Evolutionary conservation across 2,888 invertebrate species (phyloP).

Genomic region (Pseudanteris insignis): DNA sequence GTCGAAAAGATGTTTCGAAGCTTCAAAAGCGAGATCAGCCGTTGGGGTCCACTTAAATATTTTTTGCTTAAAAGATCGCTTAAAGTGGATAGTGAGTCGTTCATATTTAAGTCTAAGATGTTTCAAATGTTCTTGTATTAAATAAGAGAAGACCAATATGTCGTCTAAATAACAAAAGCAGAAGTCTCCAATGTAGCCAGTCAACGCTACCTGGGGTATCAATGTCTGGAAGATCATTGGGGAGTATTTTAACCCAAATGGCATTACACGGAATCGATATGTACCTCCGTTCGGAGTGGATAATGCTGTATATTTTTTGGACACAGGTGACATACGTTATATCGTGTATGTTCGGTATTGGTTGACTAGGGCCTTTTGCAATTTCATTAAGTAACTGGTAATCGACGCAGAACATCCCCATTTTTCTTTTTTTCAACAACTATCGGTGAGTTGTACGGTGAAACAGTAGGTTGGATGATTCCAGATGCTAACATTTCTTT

Average conservation of each 20-base stretch:
- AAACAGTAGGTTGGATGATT: no score
- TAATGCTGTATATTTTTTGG: no score
- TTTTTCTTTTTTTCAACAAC: no score
- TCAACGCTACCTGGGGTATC: slow-evolving; percentile 43
- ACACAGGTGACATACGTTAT: no score
- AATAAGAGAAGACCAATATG: slow-evolving; percentile 45
- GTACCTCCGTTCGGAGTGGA: no score
- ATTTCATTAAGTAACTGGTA: no score
- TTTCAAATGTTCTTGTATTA: slow-evolving; percentile 32
- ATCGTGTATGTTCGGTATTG: no score
- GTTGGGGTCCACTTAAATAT: slow-evolving; percentile 11
- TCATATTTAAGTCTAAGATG: slow-evolving; percentile 22
- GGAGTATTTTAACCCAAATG: slow-evolving; percentile 2
- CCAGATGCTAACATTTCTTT: no score
- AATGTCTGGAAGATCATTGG: slow-evolving; percentile 8
- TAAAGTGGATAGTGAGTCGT: not conserved
- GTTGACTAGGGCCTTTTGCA: no score
- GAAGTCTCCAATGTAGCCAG: slow-evolving; percentile 31
- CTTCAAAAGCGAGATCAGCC: not conserved
- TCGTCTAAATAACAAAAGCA: slow-evolving; percentile 50
- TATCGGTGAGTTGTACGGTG: no score
- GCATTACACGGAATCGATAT: slow-evolving; percentile 2
- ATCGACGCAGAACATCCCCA: no score
- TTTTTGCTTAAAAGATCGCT: not conserved
- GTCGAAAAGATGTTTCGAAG: not conserved